Conservation (phyloP, 2,113 vertebrate species). For the Proterorhinus semilunaris region DNA sequence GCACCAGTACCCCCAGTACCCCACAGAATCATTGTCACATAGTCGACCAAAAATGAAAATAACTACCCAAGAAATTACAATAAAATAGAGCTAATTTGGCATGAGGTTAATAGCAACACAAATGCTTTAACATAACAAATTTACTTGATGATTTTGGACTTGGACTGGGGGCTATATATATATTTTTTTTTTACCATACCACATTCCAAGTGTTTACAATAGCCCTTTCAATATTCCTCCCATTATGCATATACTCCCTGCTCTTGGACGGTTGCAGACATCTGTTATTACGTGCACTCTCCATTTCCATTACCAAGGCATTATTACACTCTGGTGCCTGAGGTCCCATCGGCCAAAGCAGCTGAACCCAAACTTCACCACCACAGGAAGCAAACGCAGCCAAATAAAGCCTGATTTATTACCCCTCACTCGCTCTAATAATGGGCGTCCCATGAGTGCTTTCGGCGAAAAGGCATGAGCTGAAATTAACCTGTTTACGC, state of each 20-base stretch:
- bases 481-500: conserved; percentile 8
- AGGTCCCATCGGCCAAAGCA: conserved; percentile 15
- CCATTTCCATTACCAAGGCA: conserved; percentile 55
- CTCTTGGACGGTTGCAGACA: conserved; percentile 19
- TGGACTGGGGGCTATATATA: too few relatives aligned
- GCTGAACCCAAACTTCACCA: conserved; percentile 19
- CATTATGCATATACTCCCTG: neutral
- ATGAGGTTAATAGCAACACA: too few relatives aligned
- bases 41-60: too few relatives aligned
- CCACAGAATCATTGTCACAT: too few relatives aligned
- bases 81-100: too few relatives aligned
- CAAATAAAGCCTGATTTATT: conserved; percentile 51
- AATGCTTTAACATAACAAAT: too few relatives aligned
- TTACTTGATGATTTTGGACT: too few relatives aligned
- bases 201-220: neutral
- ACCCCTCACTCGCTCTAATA: conserved; percentile 34
- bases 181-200: too few relatives aligned
- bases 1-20: too few relatives aligned
- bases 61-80: too few relatives aligned
- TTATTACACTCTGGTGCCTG: conserved; percentile 30
- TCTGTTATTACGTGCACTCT: conserved; percentile 47
- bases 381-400: conserved; percentile 19
- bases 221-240: neutral
- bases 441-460: conserved; percentile 25
- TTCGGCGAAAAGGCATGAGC: neutral